These are phyloP conservation scores for Aepyceros melampus DNA, from an alignment of 2,113 vertebrate genomes.

Conservation along the genomic window DNA sequence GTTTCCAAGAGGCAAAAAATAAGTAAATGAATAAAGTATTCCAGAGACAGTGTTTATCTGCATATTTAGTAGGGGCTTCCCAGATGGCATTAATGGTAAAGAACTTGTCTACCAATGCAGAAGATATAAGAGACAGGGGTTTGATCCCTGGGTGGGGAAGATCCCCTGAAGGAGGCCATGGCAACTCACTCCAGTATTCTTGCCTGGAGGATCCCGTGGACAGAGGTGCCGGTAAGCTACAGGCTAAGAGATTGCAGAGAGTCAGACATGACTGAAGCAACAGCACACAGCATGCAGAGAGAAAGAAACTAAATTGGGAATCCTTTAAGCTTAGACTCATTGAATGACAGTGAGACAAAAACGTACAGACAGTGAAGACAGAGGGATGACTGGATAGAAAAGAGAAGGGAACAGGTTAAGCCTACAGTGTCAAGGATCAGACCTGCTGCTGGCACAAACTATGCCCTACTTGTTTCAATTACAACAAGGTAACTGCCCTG, in stretches of 20 bases:
- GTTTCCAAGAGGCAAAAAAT: background rate
- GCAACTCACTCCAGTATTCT: background rate
- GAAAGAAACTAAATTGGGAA: background rate
- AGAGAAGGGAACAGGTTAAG: background rate
- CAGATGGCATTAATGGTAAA: background rate
- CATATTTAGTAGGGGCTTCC: background rate
- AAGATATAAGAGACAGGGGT: background rate
- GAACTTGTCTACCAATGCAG: rapidly evolving
- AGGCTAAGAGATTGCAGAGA: background rate
- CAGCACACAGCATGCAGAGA: background rate
- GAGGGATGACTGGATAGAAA: background rate
- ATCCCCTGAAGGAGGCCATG: background rate
- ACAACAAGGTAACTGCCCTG: background rate
- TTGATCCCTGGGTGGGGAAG: background rate
- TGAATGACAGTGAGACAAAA: background rate
- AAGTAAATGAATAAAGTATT: background rate
- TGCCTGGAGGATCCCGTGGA: background rate
- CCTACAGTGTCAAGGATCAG: background rate
- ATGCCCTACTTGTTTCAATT: background rate
- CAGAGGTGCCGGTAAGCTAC: background rate
- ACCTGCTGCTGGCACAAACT: background rate
- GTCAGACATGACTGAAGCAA: rapidly evolving
- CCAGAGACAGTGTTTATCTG: background rate
- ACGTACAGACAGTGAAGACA: background rate
- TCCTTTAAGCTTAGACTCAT: background rate